Evolutionary conservation across 2,797 vertebrate genomes (phyloP), one percentile per base, ranked within the genome.

Genomic region (Microchirus variegatus): DNA sequence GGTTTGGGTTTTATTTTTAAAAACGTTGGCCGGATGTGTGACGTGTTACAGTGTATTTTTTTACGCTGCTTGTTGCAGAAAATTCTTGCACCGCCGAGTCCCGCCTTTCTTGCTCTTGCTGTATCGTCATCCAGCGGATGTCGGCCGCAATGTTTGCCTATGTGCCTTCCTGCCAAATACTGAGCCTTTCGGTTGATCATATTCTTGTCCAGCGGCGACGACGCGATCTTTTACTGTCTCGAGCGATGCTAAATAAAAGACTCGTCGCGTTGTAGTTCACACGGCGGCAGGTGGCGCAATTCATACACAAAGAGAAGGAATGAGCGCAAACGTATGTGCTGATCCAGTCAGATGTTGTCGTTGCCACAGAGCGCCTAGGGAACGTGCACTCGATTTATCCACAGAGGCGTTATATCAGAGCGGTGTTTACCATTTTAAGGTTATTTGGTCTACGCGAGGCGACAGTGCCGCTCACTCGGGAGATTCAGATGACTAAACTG

Each of bases 91-190:
- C 63, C 45, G 70, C 48, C 59, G 67, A 78, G 81, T 87, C 81
- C 81, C 81, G 83, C 85, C 89, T 87, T 78, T 80, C 72, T 64
- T 9, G 22, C 13, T 8, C 35, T 62, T 86, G 75, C 84, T 19
- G 82, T 88, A 91, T 84, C 86, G 79, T 84, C 85, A 69, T 63
- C 75, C 55, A 0, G 0, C 3, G 5, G 3, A n/a, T 40, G 3
- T 9, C 1, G 3, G 26, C 12, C 1, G 53, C 49, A 19, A 14
- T 10, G 6, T 19, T 67, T 67, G 15, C 0, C 14, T n/a, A 13
- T 44, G 4, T 7, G 31, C 2, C 17, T 38, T 38, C 36, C 51
- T 53, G 16, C 31, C 51, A 38, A 5, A 40, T 38, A 9, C 51
- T 67, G 49, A 47, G 9, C 52, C 9, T 31, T 44, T 69, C 81